These are phyloP conservation scores for Caenorhabditis inopinata DNA, from an alignment of 1,140 invertebrate species.

Conservation along the genomic window DNA sequence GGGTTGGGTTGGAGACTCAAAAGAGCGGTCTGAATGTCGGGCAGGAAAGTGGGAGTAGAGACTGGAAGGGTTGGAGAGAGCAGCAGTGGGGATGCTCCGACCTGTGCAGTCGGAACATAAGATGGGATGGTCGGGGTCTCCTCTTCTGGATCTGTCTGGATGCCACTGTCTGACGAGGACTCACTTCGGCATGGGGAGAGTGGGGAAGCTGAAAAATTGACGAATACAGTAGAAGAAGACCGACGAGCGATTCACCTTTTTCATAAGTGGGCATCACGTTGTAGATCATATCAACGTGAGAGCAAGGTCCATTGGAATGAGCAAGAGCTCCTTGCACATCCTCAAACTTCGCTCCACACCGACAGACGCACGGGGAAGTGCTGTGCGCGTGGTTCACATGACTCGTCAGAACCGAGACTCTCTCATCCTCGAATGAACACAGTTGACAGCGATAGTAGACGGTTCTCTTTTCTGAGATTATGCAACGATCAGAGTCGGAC, in stretches of 20 bases:
- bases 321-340: conserved; percentile 42
- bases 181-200: background rate
- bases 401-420: conserved; percentile 45
- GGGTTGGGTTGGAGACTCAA: background rate
- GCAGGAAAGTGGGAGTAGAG: background rate
- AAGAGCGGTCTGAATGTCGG: background rate
- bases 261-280: conserved; percentile 7
- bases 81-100: background rate
- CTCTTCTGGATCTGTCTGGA: conserved; percentile 39
- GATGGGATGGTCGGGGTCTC: background rate
- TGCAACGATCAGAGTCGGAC: background rate
- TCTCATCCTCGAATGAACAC: conserved; percentile 58
- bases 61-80: conserved; percentile 16
- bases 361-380: conserved; percentile 52
- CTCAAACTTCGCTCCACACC: conserved; percentile 51
- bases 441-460: conserved; percentile 49
- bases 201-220: background rate
- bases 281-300: conserved; percentile 13
- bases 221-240: too few species aligned
- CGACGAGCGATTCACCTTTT: background rate
- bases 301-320: conserved; percentile 38
- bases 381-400: conserved; percentile 53
- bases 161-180: background rate
- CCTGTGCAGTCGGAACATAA: background rate
- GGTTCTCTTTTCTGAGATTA: background rate